Evolutionary conservation across 2,797 vertebrate genomes (phyloP), one percentile per base, ranked within the genome.

Genomic region (Tokudaia muenninki): DNA sequence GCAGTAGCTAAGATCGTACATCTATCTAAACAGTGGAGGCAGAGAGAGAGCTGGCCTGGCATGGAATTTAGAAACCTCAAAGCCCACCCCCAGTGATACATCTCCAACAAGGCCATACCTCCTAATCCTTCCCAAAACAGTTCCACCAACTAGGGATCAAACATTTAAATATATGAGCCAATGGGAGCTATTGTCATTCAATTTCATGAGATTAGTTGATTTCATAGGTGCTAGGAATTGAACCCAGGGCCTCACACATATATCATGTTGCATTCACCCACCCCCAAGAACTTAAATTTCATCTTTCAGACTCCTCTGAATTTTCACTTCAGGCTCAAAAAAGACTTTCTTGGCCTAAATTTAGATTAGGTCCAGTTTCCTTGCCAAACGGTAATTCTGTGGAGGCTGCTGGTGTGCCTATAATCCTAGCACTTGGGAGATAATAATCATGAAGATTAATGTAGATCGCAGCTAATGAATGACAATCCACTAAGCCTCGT

Each of bases 291-390:
- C 24, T 61, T 41, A 41, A 17, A 41, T 41, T 83, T 83, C 63
- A 44, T 11, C 37, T 59, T 31, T 59, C 57, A 83, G 29, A 63
- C 9, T 63, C 57, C 11, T 78, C 65, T 92, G 93, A 59, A 24
- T 26, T 61, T 90, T 93, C 81, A 74, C 10, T 63, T 93, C 82
- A 90, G 22, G 24, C 26, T 91, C 37, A 80, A 14, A 37, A 86
- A 84, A 67, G 31, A 26, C 24, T 94, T 93, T 47, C 37, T 34
- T 89, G 44, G 26, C 6, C 67, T 44, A 61, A 41, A 81, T 88
- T 91, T 79, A 88, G 17, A 86, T 91, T 75, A 59, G 67, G 74
- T 81, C 75, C 57, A 78, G 19, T 57, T 70, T 94, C 67, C 72
- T 17, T 84, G n/a, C 86, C 41, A 94, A 50, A 6, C 50, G 19